A percentile compares a stretch with the other conserved stretches of the same genome.
These are phyloP conservation scores for Rhinichthys klamathensis DNA, from an alignment of 2,113 vertebrate species.

Conservation along the genomic window DNA sequence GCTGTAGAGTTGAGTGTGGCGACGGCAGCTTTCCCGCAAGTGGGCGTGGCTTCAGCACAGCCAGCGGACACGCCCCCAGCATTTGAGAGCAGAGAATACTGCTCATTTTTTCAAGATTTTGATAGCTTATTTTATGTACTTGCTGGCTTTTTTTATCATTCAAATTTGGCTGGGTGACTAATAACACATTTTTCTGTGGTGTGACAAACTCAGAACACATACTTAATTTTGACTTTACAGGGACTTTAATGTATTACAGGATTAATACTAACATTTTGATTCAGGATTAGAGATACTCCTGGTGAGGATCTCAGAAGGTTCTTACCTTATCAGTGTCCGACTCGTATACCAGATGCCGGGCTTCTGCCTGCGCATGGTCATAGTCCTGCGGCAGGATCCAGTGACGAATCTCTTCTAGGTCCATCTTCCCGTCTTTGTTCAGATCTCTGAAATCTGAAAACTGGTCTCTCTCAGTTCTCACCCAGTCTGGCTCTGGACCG, in stretches of 20 bases:
- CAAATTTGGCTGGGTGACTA: too few relatives aligned
- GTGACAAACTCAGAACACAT: too few relatives aligned
- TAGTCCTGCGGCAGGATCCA: constrained; percentile 99
- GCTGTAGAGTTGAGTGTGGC: too few relatives aligned
- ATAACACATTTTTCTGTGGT: too few relatives aligned
- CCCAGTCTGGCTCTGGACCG: constrained; percentile 94
- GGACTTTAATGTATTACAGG: neutral
- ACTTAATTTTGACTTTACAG: too few relatives aligned
- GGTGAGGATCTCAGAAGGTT: neutral
- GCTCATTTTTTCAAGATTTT: too few relatives aligned
- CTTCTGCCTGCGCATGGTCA: constrained; percentile 94
- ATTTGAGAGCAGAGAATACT: too few relatives aligned
- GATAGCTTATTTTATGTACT: too few relatives aligned
- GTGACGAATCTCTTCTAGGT: constrained; percentile 91
- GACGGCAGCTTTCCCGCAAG: too few relatives aligned
- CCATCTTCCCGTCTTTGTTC: constrained; percentile 97
- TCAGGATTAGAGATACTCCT: neutral
- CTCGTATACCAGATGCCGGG: constrained; percentile 92
- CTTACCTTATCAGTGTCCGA: constrained; percentile 92
- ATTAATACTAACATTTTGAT: neutral
- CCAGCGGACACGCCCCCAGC: too few relatives aligned
- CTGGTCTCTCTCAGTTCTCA: constrained; percentile 91
- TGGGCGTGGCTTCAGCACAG: too few relatives aligned
- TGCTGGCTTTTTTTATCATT: too few relatives aligned
- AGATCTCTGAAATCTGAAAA: constrained; percentile 94